These are phyloP conservation scores for Leptocoma aspasia DNA, from an alignment of 2,113 vertebrate species.

Conservation along the genomic window DNA sequence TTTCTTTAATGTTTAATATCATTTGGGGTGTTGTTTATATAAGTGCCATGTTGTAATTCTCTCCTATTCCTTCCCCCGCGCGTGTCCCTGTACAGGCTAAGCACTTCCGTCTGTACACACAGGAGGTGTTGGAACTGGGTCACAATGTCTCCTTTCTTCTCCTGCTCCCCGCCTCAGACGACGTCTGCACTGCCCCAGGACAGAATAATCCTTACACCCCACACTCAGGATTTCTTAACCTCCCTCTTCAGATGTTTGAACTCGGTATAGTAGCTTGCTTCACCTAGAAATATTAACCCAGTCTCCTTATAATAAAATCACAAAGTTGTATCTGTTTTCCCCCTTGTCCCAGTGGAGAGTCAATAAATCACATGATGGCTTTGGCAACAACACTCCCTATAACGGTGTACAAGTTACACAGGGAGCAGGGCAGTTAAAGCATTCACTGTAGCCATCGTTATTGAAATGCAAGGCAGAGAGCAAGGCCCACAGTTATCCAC, in stretches of 20 bases:
- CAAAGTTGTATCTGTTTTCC: constrained; percentile 87
- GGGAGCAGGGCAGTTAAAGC: constrained; percentile 66
- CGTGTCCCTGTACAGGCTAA: constrained; percentile 88
- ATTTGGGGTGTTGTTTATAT: constrained; percentile 77
- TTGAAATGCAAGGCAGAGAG: constrained; percentile 57
- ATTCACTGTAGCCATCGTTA: constrained; percentile 70
- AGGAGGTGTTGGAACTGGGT: constrained; percentile 97
- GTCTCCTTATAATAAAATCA: constrained; percentile 88
- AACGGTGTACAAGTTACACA: constrained; percentile 76
- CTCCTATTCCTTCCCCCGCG: constrained; percentile 76
- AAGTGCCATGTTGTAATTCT: constrained; percentile 81
- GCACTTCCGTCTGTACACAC: constrained; percentile 95
- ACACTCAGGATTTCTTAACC: constrained; percentile 94
- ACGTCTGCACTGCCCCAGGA: constrained; percentile 96
- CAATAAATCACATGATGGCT: constrained; percentile 86
- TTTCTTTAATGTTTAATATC: constrained; percentile 81
- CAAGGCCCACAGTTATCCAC: constrained; percentile 62
- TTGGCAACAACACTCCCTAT: constrained; percentile 76
- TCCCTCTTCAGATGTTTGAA: constrained; percentile 99
- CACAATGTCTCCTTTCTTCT: constrained; percentile 98
- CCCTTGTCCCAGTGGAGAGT: constrained; percentile 81
- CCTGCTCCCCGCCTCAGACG: constrained; percentile 92
- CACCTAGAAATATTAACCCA: constrained; percentile 86
- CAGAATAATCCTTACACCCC: constrained; percentile 95
- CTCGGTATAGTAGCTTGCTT: constrained; percentile 88